Evolutionary conservation across 2,113 vertebrate species (phyloP).

Genomic region (Lanius ludovicianus): DNA sequence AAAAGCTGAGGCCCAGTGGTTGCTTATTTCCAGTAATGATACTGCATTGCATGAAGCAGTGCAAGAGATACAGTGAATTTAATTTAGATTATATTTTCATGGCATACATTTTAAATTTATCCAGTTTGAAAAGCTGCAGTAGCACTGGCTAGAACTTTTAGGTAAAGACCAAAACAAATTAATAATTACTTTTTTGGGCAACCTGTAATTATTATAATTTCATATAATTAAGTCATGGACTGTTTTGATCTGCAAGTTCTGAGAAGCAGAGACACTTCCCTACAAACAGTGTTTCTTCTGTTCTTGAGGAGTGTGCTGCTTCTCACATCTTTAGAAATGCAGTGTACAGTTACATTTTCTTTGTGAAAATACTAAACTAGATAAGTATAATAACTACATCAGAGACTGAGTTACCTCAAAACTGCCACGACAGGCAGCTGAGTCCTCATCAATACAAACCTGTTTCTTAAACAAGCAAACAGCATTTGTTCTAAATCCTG

Average conservation of each 20-base stretch:
- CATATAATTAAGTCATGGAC: not conserved
- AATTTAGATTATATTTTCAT: not conserved
- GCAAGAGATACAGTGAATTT: not conserved
- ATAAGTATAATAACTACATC: not conserved
- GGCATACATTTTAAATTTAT: not conserved
- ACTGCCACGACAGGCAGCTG: not conserved
- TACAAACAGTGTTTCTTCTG: not conserved
- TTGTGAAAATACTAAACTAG: not conserved
- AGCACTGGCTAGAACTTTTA: not conserved
- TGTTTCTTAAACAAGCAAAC: not conserved
- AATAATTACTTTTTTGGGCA: constrained; percentile 11
- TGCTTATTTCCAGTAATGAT: not conserved
- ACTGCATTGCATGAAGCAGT: not conserved
- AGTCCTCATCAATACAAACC: not conserved
- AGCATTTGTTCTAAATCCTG: not conserved
- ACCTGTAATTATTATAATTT: not conserved
- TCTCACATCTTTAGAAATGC: not conserved
- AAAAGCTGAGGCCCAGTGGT: not conserved
- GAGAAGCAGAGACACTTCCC: not conserved
- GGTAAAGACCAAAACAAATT: constrained; percentile 44
- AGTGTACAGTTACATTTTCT: not conserved
- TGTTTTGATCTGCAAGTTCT: not conserved
- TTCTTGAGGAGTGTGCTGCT: not conserved
- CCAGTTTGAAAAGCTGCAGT: not conserved
- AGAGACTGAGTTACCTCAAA: not conserved